Evolutionary conservation across 2,797 vertebrate genomes (phyloP).

Genomic region (Anguilla anguilla): DNA sequence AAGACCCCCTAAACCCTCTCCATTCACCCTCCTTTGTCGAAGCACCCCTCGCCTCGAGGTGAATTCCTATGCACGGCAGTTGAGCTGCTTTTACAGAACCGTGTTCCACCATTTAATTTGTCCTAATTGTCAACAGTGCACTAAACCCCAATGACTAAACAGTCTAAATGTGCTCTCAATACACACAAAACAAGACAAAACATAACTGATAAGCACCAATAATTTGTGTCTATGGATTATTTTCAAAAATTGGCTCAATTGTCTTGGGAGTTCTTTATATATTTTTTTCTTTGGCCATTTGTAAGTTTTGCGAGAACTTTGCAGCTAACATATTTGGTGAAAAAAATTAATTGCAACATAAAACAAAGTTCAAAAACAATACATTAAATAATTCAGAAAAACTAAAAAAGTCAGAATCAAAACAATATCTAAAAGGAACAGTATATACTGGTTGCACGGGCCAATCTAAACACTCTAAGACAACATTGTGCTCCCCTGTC

Average conservation of each 20-base stretch:
- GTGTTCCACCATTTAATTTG: conserved; percentile 7
- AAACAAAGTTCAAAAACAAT: neutral
- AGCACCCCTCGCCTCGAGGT: neutral
- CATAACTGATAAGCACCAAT: conserved; percentile 14
- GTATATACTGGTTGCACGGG: neutral
- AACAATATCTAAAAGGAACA: neutral
- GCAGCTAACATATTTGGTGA: neutral
- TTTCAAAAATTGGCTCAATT: conserved; percentile 5
- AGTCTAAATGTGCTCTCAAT: neutral
- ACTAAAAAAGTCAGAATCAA: neutral
- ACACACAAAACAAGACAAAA: neutral
- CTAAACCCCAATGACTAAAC: conserved; percentile 18
- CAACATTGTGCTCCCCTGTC: neutral
- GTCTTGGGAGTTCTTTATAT: neutral
- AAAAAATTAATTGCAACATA: neutral
- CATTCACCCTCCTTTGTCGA: neutral
- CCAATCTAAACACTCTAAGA: neutral
- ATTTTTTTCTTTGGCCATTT: neutral
- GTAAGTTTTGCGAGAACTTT: neutral
- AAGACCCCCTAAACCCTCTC: conserved; percentile 10
- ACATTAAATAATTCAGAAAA: neutral
- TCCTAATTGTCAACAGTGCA: conserved; percentile 11
- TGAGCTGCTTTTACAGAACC: conserved; percentile 16
- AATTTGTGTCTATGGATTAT: neutral
- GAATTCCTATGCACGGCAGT: neutral